Percentiles rank a stretch among this genome's conserved stretches.
Evolutionary conservation across 53 echinoderm and acorn worm species (phyloP).

Genomic region (Temnopleurus reevesii): DNA sequence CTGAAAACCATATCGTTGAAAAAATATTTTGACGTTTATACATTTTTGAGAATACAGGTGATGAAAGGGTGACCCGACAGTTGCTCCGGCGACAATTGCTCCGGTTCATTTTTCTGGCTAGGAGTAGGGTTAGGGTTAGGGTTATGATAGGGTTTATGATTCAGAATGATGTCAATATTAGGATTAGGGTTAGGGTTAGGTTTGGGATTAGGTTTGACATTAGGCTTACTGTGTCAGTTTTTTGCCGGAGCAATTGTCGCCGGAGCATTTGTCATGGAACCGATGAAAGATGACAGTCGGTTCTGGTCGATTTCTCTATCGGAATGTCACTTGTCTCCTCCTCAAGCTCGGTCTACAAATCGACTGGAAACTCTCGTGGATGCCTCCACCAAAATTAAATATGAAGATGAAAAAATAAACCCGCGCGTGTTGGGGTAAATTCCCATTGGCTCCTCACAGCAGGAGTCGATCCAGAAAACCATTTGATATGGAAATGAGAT

Average conservation of each 20-base stretch:
- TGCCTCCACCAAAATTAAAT: slow-evolving; percentile 11
- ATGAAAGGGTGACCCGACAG: not conserved
- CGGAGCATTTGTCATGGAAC: no score
- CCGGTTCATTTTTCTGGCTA: no score
- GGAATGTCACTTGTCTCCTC: not conserved
- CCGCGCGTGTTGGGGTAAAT: slow-evolving; percentile 31
- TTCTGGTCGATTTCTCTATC: slow-evolving; percentile 15
- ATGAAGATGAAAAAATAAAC: slow-evolving; percentile 25
- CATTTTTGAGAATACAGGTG: not conserved
- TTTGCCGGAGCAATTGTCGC: no score
- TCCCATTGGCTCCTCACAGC: slow-evolving; percentile 42
- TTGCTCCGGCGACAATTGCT: no score
- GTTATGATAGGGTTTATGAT: no score
- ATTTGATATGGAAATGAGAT: slow-evolving; percentile 39
- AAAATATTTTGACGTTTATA: not conserved
- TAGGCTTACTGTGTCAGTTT: no score
- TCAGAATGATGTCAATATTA: no score
- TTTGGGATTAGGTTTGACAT: no score
- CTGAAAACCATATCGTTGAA: not conserved
- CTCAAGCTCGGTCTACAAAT: not conserved
- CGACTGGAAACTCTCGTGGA: not conserved
- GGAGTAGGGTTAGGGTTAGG: no score
- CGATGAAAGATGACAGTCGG: not conserved
- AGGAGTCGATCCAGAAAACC: slow-evolving; percentile 40
- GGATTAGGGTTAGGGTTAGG: no score